Evolutionary conservation across 2,888 invertebrate species (phyloP).

Genomic region (Periphyllus acericola): DNA sequence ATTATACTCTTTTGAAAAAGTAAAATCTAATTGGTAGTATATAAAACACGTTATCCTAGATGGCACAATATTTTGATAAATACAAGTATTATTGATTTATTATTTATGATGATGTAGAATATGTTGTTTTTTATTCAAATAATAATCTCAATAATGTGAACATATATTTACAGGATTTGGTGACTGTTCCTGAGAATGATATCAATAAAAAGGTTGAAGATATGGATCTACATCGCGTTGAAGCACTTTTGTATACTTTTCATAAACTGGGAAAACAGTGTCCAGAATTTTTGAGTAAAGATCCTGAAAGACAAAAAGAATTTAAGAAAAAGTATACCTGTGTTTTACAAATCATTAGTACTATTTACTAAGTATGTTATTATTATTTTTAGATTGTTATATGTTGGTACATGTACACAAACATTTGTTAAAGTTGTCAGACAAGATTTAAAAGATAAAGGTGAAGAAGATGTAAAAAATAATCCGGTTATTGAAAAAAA

Average conservation of each 20-base stretch:
- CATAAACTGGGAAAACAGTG: constrained; percentile 82
- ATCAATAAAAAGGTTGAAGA: constrained; percentile 73
- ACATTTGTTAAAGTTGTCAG: constrained; percentile 56
- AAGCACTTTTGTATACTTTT: constrained; percentile 83
- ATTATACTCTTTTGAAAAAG: too few species aligned
- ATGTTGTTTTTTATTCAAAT: not conserved
- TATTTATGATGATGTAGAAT: not conserved
- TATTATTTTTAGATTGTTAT: constrained; percentile 76
- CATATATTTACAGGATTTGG: constrained; percentile 38
- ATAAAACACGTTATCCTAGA: too few species aligned
- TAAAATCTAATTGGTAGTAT: too few species aligned
- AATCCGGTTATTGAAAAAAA: constrained; percentile 77
- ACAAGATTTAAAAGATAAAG: constrained; percentile 72
- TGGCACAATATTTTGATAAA: too few species aligned
- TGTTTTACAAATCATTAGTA: not conserved
- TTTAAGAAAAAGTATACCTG: constrained; percentile 73
- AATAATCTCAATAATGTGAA: not conserved
- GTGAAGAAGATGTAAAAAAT: constrained; percentile 72
- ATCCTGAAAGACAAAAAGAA: constrained; percentile 84
- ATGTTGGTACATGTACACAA: constrained; percentile 72
- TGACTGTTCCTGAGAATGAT: constrained; percentile 67
- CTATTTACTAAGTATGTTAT: constrained; percentile 24
- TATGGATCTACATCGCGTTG: constrained; percentile 91
- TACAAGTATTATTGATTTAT: too few species aligned
- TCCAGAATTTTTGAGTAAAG: constrained; percentile 79